These are phyloP conservation scores for Ivindomyrus marchei DNA, from an alignment of 2,113 vertebrate species.

Conservation along the genomic window DNA sequence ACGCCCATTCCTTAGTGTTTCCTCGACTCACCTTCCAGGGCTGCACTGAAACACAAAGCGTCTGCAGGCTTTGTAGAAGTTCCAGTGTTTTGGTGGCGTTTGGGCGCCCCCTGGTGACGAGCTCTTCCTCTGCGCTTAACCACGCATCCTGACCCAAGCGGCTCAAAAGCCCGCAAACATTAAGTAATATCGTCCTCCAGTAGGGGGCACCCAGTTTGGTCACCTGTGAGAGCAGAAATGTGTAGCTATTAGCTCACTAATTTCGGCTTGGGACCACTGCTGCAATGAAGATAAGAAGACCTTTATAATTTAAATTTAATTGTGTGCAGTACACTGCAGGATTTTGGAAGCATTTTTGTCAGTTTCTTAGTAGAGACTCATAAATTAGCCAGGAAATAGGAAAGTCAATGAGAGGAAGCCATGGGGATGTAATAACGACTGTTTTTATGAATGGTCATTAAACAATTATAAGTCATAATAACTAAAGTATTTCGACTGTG, in stretches of 20 bases:
- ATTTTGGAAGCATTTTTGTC: neutral
- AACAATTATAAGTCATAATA: neutral
- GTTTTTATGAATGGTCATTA: neutral
- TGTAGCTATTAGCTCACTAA: neutral
- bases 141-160: slow-evolving; percentile 52
- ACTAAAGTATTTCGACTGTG: neutral
- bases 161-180: slow-evolving; percentile 72
- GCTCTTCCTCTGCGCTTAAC: slow-evolving; percentile 60
- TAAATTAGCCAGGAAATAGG: neutral
- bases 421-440: neutral
- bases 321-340: neutral
- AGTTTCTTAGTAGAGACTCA: neutral
- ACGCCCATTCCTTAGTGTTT: neutral
- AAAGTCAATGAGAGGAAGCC: neutral
- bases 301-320: neutral
- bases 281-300: neutral
- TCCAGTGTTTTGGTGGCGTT: slow-evolving; percentile 66
- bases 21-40: slow-evolving; percentile 70
- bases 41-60: slow-evolving; percentile 77
- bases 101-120: slow-evolving; percentile 56
- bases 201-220: slow-evolving; percentile 58
- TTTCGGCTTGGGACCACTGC: neutral
- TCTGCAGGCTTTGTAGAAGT: slow-evolving; percentile 72
- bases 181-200: slow-evolving; percentile 80
- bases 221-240: slow-evolving; percentile 42